Evolutionary conservation across 1,140 invertebrate genomes (phyloP).

Genomic region (Tribolium madens): DNA sequence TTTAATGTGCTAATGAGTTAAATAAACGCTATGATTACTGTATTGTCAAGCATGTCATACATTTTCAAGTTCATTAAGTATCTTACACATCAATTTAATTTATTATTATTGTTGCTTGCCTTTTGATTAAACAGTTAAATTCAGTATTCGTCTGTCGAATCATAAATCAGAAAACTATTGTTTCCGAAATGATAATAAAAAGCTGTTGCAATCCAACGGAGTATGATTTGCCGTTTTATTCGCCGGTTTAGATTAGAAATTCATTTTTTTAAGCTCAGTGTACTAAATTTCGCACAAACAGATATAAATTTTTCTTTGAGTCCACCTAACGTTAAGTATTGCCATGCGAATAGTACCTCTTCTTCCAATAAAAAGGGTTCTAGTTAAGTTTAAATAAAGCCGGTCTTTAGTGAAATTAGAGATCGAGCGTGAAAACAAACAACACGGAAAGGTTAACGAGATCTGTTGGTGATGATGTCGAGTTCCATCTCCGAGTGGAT

Average conservation of each 20-base stretch:
- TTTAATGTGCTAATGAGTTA: slow-evolving; percentile 37
- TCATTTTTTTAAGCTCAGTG: not conserved
- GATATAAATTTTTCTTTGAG: slow-evolving; percentile 25
- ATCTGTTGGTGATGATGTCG: slow-evolving; percentile 16
- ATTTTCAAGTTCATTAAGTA: slow-evolving; percentile 33
- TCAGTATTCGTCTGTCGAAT: slow-evolving; percentile 10
- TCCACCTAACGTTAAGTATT: slow-evolving; percentile 11
- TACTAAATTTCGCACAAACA: slow-evolving; percentile 14
- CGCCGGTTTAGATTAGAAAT: not conserved
- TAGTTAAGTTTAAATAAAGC: slow-evolving; percentile 32
- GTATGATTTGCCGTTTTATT: not conserved
- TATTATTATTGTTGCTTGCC: slow-evolving; percentile 26
- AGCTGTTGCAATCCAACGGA: not conserved
- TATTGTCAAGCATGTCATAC: slow-evolving; percentile 25
- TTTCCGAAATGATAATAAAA: not conserved
- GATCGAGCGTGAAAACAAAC: slow-evolving; percentile 9
- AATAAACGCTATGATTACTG: slow-evolving; percentile 36
- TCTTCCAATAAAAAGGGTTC: slow-evolving; percentile 24
- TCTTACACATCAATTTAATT: slow-evolving; percentile 35
- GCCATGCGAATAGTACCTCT: slow-evolving; percentile 11
- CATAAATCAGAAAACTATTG: slow-evolving; percentile 4
- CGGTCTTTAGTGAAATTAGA: slow-evolving; percentile 36
- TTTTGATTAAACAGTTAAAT: slow-evolving; percentile 37
- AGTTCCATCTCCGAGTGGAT: slow-evolving; percentile 9
- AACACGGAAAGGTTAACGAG: slow-evolving; percentile 21